Percentiles rank a stretch among this genome's conserved stretches.
Conservation (phyloP, 2,113 vertebrate genomes). For the Plestiodon gilberti region DNA sequence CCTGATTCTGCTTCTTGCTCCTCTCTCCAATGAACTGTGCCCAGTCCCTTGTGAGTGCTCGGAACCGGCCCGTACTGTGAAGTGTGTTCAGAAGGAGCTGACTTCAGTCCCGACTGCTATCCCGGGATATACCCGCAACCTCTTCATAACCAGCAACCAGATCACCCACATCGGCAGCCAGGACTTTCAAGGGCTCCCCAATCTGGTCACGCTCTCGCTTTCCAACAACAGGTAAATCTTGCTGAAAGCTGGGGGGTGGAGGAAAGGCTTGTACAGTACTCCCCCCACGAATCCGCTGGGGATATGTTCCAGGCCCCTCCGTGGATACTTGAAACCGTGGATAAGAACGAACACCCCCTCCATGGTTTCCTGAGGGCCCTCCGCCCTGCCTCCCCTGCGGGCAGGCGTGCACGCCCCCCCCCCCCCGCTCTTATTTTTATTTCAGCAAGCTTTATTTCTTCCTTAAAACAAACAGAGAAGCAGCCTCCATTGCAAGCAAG, state of each 20-base stretch:
- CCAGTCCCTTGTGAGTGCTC: constrained; percentile 79
- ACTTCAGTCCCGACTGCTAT: constrained; percentile 67
- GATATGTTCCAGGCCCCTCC: no score
- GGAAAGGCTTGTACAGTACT: background rate
- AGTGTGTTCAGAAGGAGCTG: constrained; percentile 75
- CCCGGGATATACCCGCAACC: constrained; percentile 69
- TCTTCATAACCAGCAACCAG: constrained; percentile 77
- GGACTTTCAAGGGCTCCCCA: constrained; percentile 71
- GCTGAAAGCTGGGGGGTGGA: constrained; percentile 8
- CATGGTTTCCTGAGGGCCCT: no score
- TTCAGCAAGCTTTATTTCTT: no score
- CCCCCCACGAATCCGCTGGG: no score
- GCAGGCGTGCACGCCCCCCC: no score
- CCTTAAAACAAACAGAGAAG: no score
- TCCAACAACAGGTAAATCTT: constrained; percentile 76
- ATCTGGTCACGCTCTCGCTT: constrained; percentile 76
- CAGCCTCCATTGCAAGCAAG: no score
- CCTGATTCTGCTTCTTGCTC: constrained; percentile 37
- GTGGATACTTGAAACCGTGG: no score
- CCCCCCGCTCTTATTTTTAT: no score
- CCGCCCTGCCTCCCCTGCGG: no score
- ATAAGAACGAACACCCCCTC: no score
- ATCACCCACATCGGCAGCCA: constrained; percentile 67
- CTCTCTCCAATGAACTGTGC: constrained; percentile 62
- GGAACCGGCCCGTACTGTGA: constrained; percentile 69